Conservation (phyloP, 2,888 invertebrate species). For the Nomada flava region DNA sequence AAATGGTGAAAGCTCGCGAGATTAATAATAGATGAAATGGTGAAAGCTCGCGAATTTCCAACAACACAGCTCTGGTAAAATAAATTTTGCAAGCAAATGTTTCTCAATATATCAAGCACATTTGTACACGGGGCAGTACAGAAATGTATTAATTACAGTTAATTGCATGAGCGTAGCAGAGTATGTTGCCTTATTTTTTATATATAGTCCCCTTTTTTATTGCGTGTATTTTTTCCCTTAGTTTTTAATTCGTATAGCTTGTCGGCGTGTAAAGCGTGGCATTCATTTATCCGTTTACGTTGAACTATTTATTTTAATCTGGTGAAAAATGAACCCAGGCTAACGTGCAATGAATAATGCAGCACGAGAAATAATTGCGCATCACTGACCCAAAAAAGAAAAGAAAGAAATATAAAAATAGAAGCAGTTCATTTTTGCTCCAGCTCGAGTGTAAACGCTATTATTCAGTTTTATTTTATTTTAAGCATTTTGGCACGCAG, state of each 20-base stretch:
- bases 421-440: constrained; percentile 6
- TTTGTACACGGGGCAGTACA: background rate
- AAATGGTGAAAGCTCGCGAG: no score
- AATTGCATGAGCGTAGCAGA: constrained; percentile 18
- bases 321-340: constrained; percentile 14
- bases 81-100: no score
- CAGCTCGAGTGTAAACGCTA: background rate
- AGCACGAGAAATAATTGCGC: background rate
- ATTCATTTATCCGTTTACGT: background rate
- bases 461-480: constrained; percentile 31
- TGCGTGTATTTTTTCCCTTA: background rate
- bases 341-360: background rate
- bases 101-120: background rate
- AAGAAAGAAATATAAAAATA: no score
- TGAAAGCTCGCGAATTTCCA: no score
- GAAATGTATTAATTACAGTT: background rate
- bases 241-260: background rate
- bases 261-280: background rate
- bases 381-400: no score
- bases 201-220: background rate
- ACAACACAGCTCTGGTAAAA: no score
- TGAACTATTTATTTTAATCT: background rate
- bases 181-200: background rate
- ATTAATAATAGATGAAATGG: no score
- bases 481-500: constrained; percentile 65